A percentile compares a stretch with the other conserved stretches of the same genome.
These are phyloP conservation scores for Sciaenops ocellatus DNA, from an alignment of 2,797 vertebrate species.

Conservation along the genomic window DNA sequence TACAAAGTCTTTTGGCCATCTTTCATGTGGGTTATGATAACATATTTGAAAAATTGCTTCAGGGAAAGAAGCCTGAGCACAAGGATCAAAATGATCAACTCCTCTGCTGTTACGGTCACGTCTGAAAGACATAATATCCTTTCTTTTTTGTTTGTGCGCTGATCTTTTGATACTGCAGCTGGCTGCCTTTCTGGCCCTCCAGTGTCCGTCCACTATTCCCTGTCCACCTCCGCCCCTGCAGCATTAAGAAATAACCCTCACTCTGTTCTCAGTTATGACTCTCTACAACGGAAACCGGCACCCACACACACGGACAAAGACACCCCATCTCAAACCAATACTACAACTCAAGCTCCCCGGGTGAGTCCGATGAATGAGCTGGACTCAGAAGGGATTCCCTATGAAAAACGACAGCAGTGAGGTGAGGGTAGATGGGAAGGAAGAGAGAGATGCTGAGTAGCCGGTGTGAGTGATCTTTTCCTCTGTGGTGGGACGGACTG, in stretches of 20 bases:
- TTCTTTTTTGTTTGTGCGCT: slow-evolving; percentile 41
- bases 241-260: slow-evolving; percentile 59
- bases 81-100: slow-evolving; percentile 41
- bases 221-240: slow-evolving; percentile 68
- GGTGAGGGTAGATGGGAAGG: slow-evolving; percentile 37
- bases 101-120: slow-evolving; percentile 19
- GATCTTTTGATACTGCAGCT: slow-evolving; percentile 71
- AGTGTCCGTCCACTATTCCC: slow-evolving; percentile 66
- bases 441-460: slow-evolving; percentile 52
- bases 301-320: slow-evolving; percentile 55
- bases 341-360: slow-evolving; percentile 19
- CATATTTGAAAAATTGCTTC: slow-evolving; percentile 10
- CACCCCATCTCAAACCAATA: slow-evolving; percentile 26
- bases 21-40: slow-evolving; percentile 22
- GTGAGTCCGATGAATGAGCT: slow-evolving; percentile 36
- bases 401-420: slow-evolving; percentile 30
- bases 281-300: slow-evolving; percentile 70
- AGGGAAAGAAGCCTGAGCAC: slow-evolving; percentile 13
- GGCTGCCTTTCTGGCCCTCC: slow-evolving; percentile 53
- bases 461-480: slow-evolving; percentile 71
- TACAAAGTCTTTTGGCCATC: neutral
- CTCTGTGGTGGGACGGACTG: slow-evolving; percentile 66
- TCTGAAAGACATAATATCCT: slow-evolving; percentile 38
- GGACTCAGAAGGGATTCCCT: slow-evolving; percentile 57
- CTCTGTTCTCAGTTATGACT: slow-evolving; percentile 68